These are phyloP conservation scores for Acanthurus tractus DNA, from an alignment of 2,797 vertebrate genomes.

Conservation along the genomic window DNA sequence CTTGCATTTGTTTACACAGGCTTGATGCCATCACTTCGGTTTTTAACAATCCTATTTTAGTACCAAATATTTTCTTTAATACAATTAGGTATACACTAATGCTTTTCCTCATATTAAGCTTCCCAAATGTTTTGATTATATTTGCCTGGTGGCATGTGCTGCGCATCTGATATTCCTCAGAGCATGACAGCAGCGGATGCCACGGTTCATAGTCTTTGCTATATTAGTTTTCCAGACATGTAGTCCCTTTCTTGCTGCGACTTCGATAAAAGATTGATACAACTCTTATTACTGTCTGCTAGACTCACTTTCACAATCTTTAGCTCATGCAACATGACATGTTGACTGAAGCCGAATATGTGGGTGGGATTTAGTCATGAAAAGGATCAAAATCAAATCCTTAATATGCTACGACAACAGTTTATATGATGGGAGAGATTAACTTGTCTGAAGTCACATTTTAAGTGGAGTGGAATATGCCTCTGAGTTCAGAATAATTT, in stretches of 20 bases:
- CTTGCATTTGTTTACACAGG: slow-evolving; percentile 28
- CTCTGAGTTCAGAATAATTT: neutral
- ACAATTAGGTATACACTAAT: slow-evolving; percentile 47
- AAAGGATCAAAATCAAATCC: neutral
- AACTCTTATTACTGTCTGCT: too few species aligned
- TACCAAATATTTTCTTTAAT: slow-evolving; percentile 57
- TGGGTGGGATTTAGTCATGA: too few species aligned
- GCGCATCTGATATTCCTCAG: slow-evolving; percentile 46
- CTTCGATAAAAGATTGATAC: neutral
- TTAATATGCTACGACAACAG: neutral
- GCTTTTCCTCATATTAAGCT: slow-evolving; percentile 53
- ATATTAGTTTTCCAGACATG: slow-evolving; percentile 48
- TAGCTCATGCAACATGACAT: too few species aligned
- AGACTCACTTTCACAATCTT: too few species aligned
- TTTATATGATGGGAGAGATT: neutral
- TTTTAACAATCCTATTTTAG: slow-evolving; percentile 33
- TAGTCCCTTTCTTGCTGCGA: neutral
- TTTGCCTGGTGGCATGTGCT: slow-evolving; percentile 52
- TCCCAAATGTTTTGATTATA: slow-evolving; percentile 59
- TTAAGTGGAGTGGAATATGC: neutral
- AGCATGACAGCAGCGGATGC: slow-evolving; percentile 55
- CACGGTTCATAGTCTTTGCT: slow-evolving; percentile 36
- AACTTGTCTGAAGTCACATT: neutral
- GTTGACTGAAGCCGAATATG: too few species aligned
- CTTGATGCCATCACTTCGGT: slow-evolving; percentile 43